Percentiles rank a stretch among this genome's conserved stretches.
These are phyloP conservation scores for Mimas tiliae DNA, from an alignment of 2,888 invertebrate genomes.

Conservation along the genomic window DNA sequence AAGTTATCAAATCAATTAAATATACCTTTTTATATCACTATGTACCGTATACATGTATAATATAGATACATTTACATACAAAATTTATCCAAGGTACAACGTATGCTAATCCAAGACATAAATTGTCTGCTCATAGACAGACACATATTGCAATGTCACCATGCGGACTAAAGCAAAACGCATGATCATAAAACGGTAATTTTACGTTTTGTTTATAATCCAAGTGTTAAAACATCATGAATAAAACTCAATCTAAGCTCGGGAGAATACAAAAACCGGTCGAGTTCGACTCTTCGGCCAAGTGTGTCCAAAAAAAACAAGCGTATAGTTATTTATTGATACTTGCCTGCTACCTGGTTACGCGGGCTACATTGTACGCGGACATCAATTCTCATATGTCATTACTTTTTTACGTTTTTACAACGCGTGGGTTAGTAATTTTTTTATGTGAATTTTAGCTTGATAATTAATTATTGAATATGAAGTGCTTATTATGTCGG, in stretches of 20 bases:
- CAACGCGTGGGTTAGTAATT: not conserved
- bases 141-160: not conserved
- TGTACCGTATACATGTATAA: too few relatives aligned
- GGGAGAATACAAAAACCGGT: constrained; percentile 29
- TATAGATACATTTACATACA: too few relatives aligned
- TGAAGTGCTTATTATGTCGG: not conserved
- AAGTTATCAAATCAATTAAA: too few relatives aligned
- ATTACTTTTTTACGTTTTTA: constrained; percentile 14
- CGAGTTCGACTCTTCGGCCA: constrained; percentile 25
- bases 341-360: constrained; percentile 47
- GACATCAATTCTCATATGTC: constrained; percentile 18
- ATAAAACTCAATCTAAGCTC: constrained; percentile 16
- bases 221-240: constrained; percentile 23
- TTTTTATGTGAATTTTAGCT: not conserved
- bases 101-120: too few relatives aligned
- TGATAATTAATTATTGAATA: not conserved
- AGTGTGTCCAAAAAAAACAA: constrained; percentile 39
- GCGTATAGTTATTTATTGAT: constrained; percentile 43
- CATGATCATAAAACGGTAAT: not conserved
- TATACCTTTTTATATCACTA: too few relatives aligned
- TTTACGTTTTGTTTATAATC: constrained; percentile 9
- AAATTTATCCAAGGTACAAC: too few relatives aligned
- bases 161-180: not conserved
- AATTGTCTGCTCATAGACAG: not conserved
- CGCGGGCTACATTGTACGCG: constrained; percentile 43